These are phyloP conservation scores for Dendrolimus punctatus DNA, from an alignment of 1,140 invertebrate species.

Conservation along the genomic window DNA sequence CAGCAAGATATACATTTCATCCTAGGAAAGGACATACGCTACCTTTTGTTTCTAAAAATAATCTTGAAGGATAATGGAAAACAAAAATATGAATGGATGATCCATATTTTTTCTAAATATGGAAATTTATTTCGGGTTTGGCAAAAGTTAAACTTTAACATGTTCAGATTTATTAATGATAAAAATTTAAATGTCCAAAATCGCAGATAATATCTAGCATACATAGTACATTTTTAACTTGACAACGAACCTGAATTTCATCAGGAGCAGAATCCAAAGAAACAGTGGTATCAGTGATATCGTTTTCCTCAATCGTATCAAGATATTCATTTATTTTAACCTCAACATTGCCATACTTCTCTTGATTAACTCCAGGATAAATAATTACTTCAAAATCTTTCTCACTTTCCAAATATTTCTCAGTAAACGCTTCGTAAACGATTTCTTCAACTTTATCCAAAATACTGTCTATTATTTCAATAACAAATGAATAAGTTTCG, in stretches of 20 bases:
- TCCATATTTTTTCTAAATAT: no score
- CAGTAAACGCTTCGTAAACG: conserved; percentile 7
- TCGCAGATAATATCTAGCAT: no score
- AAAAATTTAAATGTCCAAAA: no score
- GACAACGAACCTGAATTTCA: conserved; percentile 15
- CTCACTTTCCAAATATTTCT: conserved; percentile 11
- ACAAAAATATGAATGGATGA: no score
- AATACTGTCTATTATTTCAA: conserved; percentile 32
- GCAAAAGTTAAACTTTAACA: no score
- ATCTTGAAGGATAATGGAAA: no score
- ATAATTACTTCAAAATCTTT: conserved; percentile 40
- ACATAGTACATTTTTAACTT: no score
- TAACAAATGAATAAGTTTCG: conserved; percentile 18
- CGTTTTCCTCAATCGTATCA: conserved; percentile 39
- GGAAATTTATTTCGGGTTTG: no score
- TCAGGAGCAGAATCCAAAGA: conserved; percentile 19
- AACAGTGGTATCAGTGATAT: conserved; percentile 21
- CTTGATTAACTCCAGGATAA: conserved; percentile 18
- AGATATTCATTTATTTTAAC: conserved; percentile 26
- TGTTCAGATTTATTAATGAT: no score
- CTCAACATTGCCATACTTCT: conserved; percentile 15
- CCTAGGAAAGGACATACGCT: no score
- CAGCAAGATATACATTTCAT: no score
- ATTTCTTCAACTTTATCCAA: conserved; percentile 36
- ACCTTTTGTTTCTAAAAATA: no score